Percentiles rank a stretch among this genome's conserved stretches.
Conservation (phyloP, 64 coral and sea anemone genomes). For the Orbicella faveolata region DNA sequence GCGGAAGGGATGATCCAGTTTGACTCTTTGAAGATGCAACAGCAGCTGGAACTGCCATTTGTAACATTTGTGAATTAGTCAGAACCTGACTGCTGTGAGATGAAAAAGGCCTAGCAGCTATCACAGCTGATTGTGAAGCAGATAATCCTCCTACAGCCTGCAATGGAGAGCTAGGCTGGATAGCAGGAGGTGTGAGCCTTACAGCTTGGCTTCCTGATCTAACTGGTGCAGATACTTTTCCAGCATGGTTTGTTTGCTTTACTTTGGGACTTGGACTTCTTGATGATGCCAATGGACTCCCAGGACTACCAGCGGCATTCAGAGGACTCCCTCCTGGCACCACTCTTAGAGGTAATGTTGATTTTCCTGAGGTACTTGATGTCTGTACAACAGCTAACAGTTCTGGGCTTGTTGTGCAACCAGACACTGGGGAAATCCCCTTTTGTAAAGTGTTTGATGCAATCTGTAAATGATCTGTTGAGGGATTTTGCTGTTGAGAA, state of each 20-base stretch:
- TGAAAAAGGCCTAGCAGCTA: slow-evolving; percentile 4
- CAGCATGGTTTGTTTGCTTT: slow-evolving; percentile 31
- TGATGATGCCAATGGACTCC: slow-evolving; percentile 31
- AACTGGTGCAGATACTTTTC: slow-evolving; percentile 12
- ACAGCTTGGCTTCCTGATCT: slow-evolving; percentile 3
- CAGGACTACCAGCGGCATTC: slow-evolving; percentile 19
- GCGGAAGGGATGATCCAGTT: neutral
- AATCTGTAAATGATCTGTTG: slow-evolving; percentile 31
- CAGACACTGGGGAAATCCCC: neutral
- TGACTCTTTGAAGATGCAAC: slow-evolving; percentile 12
- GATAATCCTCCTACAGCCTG: slow-evolving; percentile 1
- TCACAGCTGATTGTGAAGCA: neutral
- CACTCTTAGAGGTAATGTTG: neutral
- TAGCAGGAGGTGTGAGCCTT: neutral
- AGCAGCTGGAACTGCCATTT: slow-evolving; percentile 42
- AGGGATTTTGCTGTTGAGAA: slow-evolving; percentile 46
- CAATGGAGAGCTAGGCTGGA: slow-evolving; percentile 19
- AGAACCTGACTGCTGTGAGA: neutral
- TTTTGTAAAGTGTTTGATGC: slow-evolving; percentile 12
- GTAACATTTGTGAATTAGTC: slow-evolving; percentile 17
- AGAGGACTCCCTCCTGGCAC: slow-evolving; percentile 30
- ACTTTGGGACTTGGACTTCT: slow-evolving; percentile 37
- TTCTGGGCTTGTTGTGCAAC: slow-evolving; percentile 1
- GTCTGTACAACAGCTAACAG: neutral
- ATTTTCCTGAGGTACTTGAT: neutral